phyloP scores from a whole-genome alignment of 2,797 vertebrate genomes.

The Oophaga sylvatica region DNA sequence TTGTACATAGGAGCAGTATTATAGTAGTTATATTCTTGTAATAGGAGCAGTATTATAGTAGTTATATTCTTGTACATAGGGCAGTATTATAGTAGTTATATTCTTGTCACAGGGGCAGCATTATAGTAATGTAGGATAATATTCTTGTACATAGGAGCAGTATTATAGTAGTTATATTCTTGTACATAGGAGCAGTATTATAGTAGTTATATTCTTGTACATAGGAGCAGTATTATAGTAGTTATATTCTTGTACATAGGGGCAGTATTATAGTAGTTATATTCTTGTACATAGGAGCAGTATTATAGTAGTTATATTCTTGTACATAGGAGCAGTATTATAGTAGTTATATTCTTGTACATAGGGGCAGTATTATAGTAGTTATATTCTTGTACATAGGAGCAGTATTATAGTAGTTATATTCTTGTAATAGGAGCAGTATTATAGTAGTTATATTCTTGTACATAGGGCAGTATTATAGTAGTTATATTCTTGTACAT shows the following conservation, averaged over 20 bases:
- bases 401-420: slow-evolving; percentile 6
- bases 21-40: not conserved
- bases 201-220: too few species aligned
- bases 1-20: not conserved
- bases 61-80: not conserved
- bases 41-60: not conserved
- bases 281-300: too few species aligned
- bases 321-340: too few species aligned
- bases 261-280: too few species aligned
- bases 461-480: not conserved
- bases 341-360: too few species aligned
- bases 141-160: not conserved
- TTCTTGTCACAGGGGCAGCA: not conserved
- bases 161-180: too few species aligned
- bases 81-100: not conserved
- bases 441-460: slow-evolving; percentile 4
- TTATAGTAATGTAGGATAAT: not conserved
- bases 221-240: not conserved
- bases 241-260: slow-evolving; percentile 4
- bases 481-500: not conserved
- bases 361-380: not conserved
- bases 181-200: too few species aligned
- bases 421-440: not conserved
- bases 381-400: not conserved
- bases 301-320: too few species aligned